Evolutionary conservation across 2,888 invertebrate genomes (phyloP).

Genomic region (Lathronympha strigana): DNA sequence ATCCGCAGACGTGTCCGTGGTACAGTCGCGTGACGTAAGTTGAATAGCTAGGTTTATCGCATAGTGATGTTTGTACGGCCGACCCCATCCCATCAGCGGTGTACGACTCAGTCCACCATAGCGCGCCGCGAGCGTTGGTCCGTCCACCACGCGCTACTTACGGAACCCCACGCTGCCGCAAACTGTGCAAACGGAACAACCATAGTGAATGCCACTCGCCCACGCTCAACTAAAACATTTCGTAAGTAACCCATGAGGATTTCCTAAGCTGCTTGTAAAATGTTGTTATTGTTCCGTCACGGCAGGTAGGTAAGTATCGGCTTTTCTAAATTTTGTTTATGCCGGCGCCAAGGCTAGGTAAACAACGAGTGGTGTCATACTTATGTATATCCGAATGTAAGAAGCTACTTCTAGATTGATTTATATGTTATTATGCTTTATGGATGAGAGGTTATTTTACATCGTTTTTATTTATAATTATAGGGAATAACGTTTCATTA

Average conservation of each 20-base stretch:
- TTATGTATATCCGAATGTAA: constrained; percentile 19
- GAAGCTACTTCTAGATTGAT: constrained; percentile 25
- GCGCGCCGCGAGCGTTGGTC: constrained; percentile 68
- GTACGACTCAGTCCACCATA: constrained; percentile 66
- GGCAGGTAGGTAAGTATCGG: constrained; percentile 3
- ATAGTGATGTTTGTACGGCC: constrained; percentile 65
- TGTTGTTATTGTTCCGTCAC: neutral
- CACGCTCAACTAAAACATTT: constrained; percentile 15
- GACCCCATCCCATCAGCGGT: constrained; percentile 70
- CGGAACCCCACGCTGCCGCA: neutral
- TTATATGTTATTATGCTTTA: neutral
- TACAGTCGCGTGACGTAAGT: constrained; percentile 51
- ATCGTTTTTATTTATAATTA: too few relatives aligned
- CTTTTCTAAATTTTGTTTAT: constrained; percentile 30
- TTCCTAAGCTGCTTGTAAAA: constrained; percentile 1
- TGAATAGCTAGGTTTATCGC: constrained; percentile 59
- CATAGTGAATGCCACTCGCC: constrained; percentile 7
- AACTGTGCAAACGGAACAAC: neutral
- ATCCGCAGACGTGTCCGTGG: constrained; percentile 48
- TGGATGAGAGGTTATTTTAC: neutral
- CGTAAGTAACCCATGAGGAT: constrained; percentile 27
- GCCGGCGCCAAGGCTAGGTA: constrained; percentile 29
- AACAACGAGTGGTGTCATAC: constrained; percentile 38
- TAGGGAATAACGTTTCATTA: too few relatives aligned
- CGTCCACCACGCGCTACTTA: constrained; percentile 32